phyloP scores from a whole-genome alignment of 1,140 invertebrate genomes.

The Magallana gigas region DNA sequence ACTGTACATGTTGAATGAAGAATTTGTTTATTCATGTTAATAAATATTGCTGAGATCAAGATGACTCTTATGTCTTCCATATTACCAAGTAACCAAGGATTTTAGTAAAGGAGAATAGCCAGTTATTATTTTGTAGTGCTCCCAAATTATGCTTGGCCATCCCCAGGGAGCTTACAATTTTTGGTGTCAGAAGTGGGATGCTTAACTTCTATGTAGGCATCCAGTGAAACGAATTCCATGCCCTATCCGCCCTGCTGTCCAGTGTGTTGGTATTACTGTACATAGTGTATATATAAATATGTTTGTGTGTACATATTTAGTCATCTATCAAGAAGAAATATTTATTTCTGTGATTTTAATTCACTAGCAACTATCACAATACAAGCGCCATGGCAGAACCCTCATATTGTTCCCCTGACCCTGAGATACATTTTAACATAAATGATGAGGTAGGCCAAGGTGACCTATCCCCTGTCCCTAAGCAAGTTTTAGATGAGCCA shows the following conservation, averaged over 20 bases:
- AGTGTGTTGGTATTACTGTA: neutral
- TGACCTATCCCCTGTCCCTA: neutral
- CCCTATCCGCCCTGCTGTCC: neutral
- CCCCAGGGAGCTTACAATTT: too few relatives aligned
- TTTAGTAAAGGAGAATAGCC: too few relatives aligned
- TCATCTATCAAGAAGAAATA: neutral
- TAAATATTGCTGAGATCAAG: too few relatives aligned
- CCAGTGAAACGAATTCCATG: conserved; percentile 2
- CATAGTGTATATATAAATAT: neutral
- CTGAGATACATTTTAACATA: neutral
- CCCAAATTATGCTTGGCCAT: too few relatives aligned
- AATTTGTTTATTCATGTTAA: too few relatives aligned
- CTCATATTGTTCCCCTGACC: neutral
- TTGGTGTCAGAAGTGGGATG: conserved; percentile 44
- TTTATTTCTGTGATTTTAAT: neutral
- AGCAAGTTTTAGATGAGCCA: neutral
- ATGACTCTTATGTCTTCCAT: too few relatives aligned
- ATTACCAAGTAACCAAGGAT: too few relatives aligned
- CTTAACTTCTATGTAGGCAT: neutral
- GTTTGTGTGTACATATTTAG: neutral
- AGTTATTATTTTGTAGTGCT: too few relatives aligned
- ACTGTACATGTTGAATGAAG: too few relatives aligned
- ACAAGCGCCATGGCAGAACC: neutral
- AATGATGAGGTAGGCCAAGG: neutral
- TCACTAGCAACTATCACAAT: neutral